Percentiles rank a stretch among this genome's conserved stretches.
Evolutionary conservation across 2,888 invertebrate species (phyloP).

Genomic region (Orchesellides sinensis): DNA sequence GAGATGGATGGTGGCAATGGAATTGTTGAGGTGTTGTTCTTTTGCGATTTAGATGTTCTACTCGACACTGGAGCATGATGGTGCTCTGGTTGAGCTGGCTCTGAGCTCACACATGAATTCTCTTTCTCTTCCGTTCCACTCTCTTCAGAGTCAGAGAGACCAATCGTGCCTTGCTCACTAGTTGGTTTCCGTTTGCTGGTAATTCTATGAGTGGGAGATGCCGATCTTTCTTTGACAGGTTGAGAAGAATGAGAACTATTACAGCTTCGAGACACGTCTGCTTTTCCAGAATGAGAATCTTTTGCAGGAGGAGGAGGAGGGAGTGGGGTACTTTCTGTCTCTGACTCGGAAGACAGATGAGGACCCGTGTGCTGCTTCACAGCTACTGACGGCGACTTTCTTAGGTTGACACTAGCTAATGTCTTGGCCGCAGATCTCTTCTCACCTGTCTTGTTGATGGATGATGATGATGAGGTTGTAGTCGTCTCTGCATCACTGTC

Average conservation of each 20-base stretch:
- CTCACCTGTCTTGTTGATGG: constrained; percentile 27
- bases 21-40: constrained; percentile 19
- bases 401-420: background rate
- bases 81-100: background rate
- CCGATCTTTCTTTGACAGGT: constrained; percentile 78
- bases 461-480: constrained; percentile 12
- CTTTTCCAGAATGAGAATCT: constrained; percentile 6
- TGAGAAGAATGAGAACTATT: constrained; percentile 75
- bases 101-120: constrained; percentile 61
- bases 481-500: constrained; percentile 37
- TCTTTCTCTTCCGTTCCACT: constrained; percentile 72
- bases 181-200: constrained; percentile 1
- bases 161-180: constrained; percentile 72
- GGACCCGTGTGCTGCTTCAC: constrained; percentile 54
- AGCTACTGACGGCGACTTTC: constrained; percentile 42
- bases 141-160: constrained; percentile 71
- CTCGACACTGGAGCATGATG: background rate
- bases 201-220: background rate
- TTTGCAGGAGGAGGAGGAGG: background rate
- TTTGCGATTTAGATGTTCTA: constrained; percentile 9
- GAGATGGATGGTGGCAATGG: constrained; percentile 32
- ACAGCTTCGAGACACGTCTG: constrained; percentile 17
- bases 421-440: constrained; percentile 73
- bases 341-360: constrained; percentile 71
- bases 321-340: constrained; percentile 48